Evolutionary conservation across 2,797 vertebrate genomes (phyloP), one percentile per base, ranked within the genome.

Genomic region (Liasis olivaceus): DNA sequence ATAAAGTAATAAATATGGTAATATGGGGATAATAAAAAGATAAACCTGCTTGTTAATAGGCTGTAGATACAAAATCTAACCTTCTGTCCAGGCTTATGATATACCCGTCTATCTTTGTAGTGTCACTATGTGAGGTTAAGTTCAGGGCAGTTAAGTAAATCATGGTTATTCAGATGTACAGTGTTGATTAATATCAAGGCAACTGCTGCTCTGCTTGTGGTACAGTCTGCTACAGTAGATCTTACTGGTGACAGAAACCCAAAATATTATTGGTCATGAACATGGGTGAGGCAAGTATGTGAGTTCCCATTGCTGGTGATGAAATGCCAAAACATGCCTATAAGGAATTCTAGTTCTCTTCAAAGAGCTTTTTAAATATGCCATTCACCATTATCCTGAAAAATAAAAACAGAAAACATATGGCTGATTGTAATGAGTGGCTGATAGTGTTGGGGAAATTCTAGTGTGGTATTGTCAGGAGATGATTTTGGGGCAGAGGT

Each of bases 11-110:
- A 97, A 95, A 94, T 94, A 94, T 93, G 89, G 15, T 93, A 95
- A 95, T 96, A 97, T 92, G 94, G 94, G 96, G 93, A 63, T 96
- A 95, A 94, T 94, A 96, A 97, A 97, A 97, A 97, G 96, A 96
- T 97, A 97, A 97, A 97, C 92, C 90, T 97, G 92, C 96, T 96
- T 97, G 95, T 96, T 96, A 96, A 94, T 95, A 97, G 58, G 96
- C 93, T 95, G 95, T 96, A 96, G 95, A 97, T 96, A 96, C 95
- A 97, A 97, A 97, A 97, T 96, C 97, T 96, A 94, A 56, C 96
- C 95, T 96, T 97, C 94, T 97, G 89, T 96, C 91, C 86, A 93
- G 94, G 95, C 95, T 59, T 20, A 20, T 17, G 95, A 93, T 94
- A 94, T 60, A 86, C 90, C 36, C 91, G 92, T 95, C 91, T 93